Percentiles rank a stretch among this genome's conserved stretches.
Evolutionary conservation across 30 jellyfish, hydroid and myxozoan genomes (phyloP).

Genomic region (Aurelia coerulea): DNA sequence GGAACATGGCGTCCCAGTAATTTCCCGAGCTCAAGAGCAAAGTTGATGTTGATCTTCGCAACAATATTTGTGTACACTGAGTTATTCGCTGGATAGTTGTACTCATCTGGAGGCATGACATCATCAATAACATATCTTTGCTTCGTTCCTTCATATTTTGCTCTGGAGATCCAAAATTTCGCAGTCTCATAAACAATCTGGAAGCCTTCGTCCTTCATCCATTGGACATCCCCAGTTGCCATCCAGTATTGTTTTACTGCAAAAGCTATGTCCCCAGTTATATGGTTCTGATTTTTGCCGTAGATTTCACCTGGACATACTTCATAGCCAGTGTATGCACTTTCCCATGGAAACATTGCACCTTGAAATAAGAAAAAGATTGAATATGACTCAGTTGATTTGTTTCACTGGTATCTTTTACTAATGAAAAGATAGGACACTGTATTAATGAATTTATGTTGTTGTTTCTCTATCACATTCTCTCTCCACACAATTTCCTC

Average conservation of each 20-base stretch:
- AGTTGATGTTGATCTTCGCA: slow-evolving; percentile 54
- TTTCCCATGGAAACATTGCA: slow-evolving; percentile 92
- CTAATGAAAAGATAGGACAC: too few species aligned
- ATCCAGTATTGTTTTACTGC: slow-evolving; percentile 57
- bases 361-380: slow-evolving; percentile 19
- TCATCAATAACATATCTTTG: slow-evolving; percentile 61
- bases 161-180: slow-evolving; percentile 65
- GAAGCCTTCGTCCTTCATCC: slow-evolving; percentile 46
- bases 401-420: too few species aligned
- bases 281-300: slow-evolving; percentile 70
- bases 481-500: too few species aligned
- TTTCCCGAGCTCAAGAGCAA: slow-evolving; percentile 59
- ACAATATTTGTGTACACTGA: slow-evolving; percentile 69
- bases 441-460: too few species aligned
- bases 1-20: slow-evolving; percentile 27
- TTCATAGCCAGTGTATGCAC: slow-evolving; percentile 75
- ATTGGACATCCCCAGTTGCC: slow-evolving; percentile 72
- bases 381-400: too few species aligned
- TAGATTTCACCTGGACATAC: slow-evolving; percentile 75
- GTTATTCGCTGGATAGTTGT: slow-evolving; percentile 71
- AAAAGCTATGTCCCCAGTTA: slow-evolving; percentile 76
- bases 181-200: slow-evolving; percentile 56
- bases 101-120: slow-evolving; percentile 86
- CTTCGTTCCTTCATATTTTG: slow-evolving; percentile 1
- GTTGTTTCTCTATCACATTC: too few species aligned